Evolutionary conservation across 1,140 invertebrate species (phyloP), one percentile per base, ranked within the genome.

Genomic region (Copidosoma floridanum): DNA sequence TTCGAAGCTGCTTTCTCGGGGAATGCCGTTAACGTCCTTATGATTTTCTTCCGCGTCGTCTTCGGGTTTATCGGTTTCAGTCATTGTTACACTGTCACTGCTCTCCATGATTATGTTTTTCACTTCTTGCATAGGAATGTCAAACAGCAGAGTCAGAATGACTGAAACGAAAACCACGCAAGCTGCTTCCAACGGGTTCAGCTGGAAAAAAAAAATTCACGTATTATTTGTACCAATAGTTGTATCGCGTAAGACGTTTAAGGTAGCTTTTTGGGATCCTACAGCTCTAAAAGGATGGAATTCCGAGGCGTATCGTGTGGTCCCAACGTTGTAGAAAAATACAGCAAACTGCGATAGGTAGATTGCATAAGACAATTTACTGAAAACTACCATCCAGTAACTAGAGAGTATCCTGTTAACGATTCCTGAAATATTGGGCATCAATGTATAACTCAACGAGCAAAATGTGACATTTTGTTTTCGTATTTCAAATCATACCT

Each of bases 311-410:
- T 82, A 82, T 69, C 82, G 82, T 11, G 80, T 77, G 32, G 77
- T 82, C 41, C 81, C 85, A 35, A 85, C 78, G 47, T 84, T 85
- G 44, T 85, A 85, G 57, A 87, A 85, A 70, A 86, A 87, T 54
- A 87, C 79, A 21, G 85, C 78, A 61, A 88, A 88, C 73, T 92
- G 90, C 35, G 87, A 82, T 1, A 93, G 79, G 66, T 91, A 93
- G n/a, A 89, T 77, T 2, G 85, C 82, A 64, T 91, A 92, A 0
- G 89, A 89, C 37, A 92, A 77, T 60, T 87, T 82, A 62, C 87
- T 88, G 40, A 91, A 81, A 10, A 90, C 74, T 10, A 86, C 75
- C 56, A 90, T 77, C 46, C 82, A 83, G 37, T 84, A 81, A 70
- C 82, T 85, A n/a, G 86, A 86, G 2, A 92, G 75, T n/a, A 91